Conservation (phyloP, 1,140 invertebrate species). For the Streblospio benedicti region DNA sequence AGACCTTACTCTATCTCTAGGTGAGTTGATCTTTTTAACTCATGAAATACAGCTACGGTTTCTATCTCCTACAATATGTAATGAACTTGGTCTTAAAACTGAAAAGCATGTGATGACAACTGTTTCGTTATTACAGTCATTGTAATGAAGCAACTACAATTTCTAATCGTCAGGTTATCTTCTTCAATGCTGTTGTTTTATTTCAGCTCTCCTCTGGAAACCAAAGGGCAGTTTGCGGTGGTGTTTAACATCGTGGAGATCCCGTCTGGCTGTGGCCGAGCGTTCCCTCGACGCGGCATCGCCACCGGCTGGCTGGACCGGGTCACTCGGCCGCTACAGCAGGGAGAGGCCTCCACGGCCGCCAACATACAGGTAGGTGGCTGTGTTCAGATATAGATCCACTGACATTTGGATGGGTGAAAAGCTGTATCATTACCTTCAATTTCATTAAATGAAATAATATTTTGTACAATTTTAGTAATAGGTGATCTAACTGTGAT, state of each 20-base stretch:
- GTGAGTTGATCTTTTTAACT: conserved; percentile 27
- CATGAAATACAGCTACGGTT: too few relatives aligned
- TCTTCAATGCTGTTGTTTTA: conserved; percentile 4
- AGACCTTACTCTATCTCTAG: conserved; percentile 40
- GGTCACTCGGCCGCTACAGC: conserved; percentile 16
- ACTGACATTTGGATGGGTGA: background rate
- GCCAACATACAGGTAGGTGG: background rate
- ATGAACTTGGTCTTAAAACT: too few relatives aligned
- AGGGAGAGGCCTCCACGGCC: background rate
- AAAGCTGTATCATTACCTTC: background rate
- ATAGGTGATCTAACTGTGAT: too few relatives aligned
- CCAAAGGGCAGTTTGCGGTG: conserved; percentile 52
- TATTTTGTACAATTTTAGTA: too few relatives aligned
- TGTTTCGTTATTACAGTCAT: too few relatives aligned
- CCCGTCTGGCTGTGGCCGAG: conserved; percentile 32
- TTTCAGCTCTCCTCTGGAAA: conserved; percentile 34
- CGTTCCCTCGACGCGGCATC: conserved; percentile 54
- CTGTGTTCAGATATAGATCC: background rate
- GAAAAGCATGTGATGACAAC: too few relatives aligned
- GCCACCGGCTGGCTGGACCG: conserved; percentile 58
- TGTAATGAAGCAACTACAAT: too few relatives aligned
- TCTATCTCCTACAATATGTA: too few relatives aligned
- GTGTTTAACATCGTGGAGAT: conserved; percentile 60
- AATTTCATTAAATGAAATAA: too few relatives aligned
- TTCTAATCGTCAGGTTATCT: too few relatives aligned